Evolutionary conservation across 2,888 invertebrate species (phyloP).

Genomic region (Drosophila histrio): DNA sequence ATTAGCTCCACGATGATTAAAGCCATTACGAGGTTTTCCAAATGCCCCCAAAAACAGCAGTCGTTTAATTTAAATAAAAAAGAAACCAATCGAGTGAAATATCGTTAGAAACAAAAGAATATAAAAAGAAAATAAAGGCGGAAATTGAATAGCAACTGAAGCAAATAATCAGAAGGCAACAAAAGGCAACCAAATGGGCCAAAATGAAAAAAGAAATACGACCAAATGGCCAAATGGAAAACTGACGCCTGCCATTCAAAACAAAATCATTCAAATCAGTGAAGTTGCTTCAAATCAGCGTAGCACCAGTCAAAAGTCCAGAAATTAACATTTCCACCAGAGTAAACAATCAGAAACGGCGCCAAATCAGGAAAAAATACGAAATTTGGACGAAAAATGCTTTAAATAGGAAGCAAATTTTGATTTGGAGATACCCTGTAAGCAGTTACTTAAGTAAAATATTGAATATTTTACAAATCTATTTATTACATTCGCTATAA

Average conservation of each 20-base stretch:
- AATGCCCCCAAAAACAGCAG: slow-evolving; percentile 19
- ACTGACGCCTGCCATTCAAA: slow-evolving; percentile 59
- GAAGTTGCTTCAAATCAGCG: slow-evolving; percentile 50
- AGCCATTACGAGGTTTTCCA: slow-evolving; percentile 28
- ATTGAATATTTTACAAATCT: no score
- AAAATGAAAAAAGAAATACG: slow-evolving; percentile 21
- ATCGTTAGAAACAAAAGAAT: slow-evolving; percentile 29
- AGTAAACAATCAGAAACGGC: slow-evolving; percentile 69
- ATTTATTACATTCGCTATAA: no score
- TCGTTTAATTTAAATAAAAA: slow-evolving; percentile 56
- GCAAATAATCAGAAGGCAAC: slow-evolving; percentile 69
- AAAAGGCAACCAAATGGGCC: slow-evolving; percentile 26
- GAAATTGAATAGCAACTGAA: slow-evolving; percentile 76
- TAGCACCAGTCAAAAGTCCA: slow-evolving; percentile 73
- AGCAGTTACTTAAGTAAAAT: no score
- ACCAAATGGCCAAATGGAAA: slow-evolving; percentile 6
- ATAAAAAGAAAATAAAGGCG: slow-evolving; percentile 35
- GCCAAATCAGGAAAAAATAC: slow-evolving; percentile 50
- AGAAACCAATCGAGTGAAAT: slow-evolving; percentile 54
- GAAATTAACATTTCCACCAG: slow-evolving; percentile 76
- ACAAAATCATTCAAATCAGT: slow-evolving; percentile 67
- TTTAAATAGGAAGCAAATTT: neutral
- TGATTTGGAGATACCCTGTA: neutral
- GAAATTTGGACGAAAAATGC: slow-evolving; percentile 13
- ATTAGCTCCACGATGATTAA: slow-evolving; percentile 4